Evolutionary conservation across 2,888 invertebrate genomes (phyloP).

Genomic region (Platerodrilus igneus): DNA sequence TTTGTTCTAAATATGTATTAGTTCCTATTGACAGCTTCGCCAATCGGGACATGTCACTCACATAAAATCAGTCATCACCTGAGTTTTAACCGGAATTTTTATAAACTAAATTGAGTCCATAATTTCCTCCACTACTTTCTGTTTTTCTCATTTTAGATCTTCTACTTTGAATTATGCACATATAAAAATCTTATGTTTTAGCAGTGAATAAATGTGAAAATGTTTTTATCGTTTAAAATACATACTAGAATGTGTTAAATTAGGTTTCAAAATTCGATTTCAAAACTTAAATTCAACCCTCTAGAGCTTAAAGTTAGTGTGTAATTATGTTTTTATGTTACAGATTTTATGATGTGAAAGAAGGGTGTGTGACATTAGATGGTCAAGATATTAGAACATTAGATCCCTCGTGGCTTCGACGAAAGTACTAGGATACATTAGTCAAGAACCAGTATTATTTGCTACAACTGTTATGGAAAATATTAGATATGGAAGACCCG

Average conservation of each 20-base stretch:
- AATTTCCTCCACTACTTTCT: too few relatives aligned
- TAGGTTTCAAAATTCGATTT: slow-evolving; percentile 2
- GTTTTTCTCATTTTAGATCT: too few relatives aligned
- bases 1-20: too few relatives aligned
- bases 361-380: slow-evolving; percentile 71
- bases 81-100: too few relatives aligned
- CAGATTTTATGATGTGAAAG: slow-evolving; percentile 77
- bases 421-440: slow-evolving; percentile 80
- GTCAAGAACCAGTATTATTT: slow-evolving; percentile 92
- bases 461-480: slow-evolving; percentile 89
- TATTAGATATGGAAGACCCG: slow-evolving; percentile 81
- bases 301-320: too few relatives aligned
- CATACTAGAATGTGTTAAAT: not conserved
- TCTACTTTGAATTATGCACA: too few relatives aligned
- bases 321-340: slow-evolving; percentile 21
- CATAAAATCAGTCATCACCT: too few relatives aligned
- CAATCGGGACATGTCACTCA: too few relatives aligned
- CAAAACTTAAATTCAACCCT: not conserved
- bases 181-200: too few relatives aligned
- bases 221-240: not conserved
- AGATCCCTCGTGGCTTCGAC: slow-evolving; percentile 81
- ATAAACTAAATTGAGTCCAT: too few relatives aligned
- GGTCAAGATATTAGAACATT: slow-evolving; percentile 64
- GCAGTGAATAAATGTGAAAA: too few relatives aligned
- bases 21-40: too few relatives aligned